Base-by-base conservation (phyloP, 1,140 invertebrate genomes). In the Pararge aegeria region DNA sequence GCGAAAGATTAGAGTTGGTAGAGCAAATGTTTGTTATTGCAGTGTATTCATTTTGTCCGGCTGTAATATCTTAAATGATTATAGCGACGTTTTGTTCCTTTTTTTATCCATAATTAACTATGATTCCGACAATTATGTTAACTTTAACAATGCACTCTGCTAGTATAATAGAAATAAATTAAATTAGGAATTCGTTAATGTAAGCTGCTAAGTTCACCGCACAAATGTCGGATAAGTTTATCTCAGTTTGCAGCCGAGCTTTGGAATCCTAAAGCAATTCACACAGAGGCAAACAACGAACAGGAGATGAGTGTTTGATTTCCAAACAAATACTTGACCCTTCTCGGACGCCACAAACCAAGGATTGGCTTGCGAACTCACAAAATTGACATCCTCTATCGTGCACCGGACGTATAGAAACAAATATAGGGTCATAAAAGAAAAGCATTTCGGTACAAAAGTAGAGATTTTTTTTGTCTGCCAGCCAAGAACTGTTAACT, bases 271-370 rank as follows among this genome's bases (percentile, higher is more conserved):
- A 49, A 66, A 66, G 61, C 55, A 57, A 62, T 61, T 61, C 48
- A 37, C 53, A 48, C 46, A 27, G 24, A 60, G 21, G 48, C 55
- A 56, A 60, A 60, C 55, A 64, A 16, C 46, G 48, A 42, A 38
- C 60, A 62, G 55, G 50, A 57, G 57, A 58, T 57, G 40, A 57
- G 61, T 57, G 54, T 68, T 61, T 61, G 57, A 56, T 64, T 61
- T 38, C 54, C 50, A 68, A 68, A 68, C 57, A 64, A 61, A 63
- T 64, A 60, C 57, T 64, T 63, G 61, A 68, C 66, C 66, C 66
- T 66, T 58, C 55, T 61, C 59, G 56, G 61, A 66, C 62, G 61
- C 54, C 54, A 52, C 66, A 64, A 55, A 64, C 57, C 48, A 54
- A 40, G 50, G 54, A 64, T 63, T 68, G 61, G 56, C 54, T 54